Conservation (phyloP, 53 echinoderm and acorn worm genomes). For the Mesocentrotus franciscanus region DNA sequence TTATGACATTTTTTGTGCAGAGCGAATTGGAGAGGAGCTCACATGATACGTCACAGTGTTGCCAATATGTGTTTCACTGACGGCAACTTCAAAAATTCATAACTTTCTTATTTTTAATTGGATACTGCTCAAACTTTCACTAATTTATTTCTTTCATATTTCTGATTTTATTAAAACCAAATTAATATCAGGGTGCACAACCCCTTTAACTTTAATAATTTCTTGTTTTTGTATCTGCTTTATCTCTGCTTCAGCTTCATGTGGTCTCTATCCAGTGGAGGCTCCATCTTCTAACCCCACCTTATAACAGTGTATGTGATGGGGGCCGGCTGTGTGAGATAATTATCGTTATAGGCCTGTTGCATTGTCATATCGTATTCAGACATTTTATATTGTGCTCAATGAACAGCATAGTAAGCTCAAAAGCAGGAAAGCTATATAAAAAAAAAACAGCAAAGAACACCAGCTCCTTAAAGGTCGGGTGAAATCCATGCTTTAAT, state of each 20-base stretch:
- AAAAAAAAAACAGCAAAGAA: not conserved
- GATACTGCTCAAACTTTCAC: too few relatives aligned
- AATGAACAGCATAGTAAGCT: not conserved
- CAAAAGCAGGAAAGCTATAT: not conserved
- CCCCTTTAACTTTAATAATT: not conserved
- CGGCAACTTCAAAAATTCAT: too few relatives aligned
- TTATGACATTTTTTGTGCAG: too few relatives aligned
- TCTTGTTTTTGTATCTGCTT: conserved; percentile 27
- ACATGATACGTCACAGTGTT: too few relatives aligned
- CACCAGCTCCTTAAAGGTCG: too few relatives aligned
- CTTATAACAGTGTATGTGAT: not conserved
- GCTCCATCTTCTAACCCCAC: not conserved
- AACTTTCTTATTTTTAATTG: too few relatives aligned
- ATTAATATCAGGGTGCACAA: too few relatives aligned
- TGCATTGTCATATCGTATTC: not conserved
- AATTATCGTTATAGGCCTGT: not conserved
- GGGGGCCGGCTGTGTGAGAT: not conserved
- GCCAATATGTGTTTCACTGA: too few relatives aligned
- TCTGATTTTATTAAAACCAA: too few relatives aligned
- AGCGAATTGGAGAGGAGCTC: too few relatives aligned
- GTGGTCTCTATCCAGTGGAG: not conserved
- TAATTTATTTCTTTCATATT: too few relatives aligned
- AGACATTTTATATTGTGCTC: not conserved
- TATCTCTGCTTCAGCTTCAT: conserved; percentile 29
- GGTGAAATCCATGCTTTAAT: too few relatives aligned